Percentiles rank a stretch among this genome's conserved stretches.
Evolutionary conservation across 2,888 invertebrate genomes (phyloP).

Genomic region (Nemoura dubitans): DNA sequence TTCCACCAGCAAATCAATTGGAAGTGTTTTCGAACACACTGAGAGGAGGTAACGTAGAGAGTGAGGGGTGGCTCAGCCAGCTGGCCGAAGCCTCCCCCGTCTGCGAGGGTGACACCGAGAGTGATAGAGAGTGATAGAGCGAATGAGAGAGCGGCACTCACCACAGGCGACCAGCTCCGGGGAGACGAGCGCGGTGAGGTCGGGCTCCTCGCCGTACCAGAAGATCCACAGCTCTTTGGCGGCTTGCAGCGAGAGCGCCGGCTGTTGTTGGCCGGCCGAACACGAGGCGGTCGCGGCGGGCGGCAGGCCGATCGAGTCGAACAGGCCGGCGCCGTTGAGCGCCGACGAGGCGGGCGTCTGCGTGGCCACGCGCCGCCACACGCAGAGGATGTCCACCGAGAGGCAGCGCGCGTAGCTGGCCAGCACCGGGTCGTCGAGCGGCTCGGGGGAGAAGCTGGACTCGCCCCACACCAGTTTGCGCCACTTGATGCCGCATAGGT

Average conservation of each 20-base stretch:
- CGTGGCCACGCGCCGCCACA: conserved; percentile 91
- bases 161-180: conserved; percentile 86
- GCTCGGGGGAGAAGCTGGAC: conserved; percentile 66
- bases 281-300: conserved; percentile 62
- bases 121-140: no score
- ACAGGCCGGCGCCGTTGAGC: conserved; percentile 60
- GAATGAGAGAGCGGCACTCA: conserved; percentile 70
- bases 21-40: no score
- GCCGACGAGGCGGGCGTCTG: conserved; percentile 61
- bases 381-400: conserved; percentile 95
- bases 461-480: conserved; percentile 91
- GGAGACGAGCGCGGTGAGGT: conserved; percentile 83
- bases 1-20: no score
- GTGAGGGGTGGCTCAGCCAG: no score
- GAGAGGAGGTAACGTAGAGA: no score
- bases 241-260: conserved; percentile 83
- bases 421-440: conserved; percentile 89
- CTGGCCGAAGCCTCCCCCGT: no score
- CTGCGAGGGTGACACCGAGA: no score
- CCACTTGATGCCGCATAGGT: conserved; percentile 99
- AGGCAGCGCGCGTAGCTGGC: conserved; percentile 91
- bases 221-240: conserved; percentile 99
- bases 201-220: conserved; percentile 99
- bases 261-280: conserved; percentile 56
- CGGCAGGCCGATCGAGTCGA: conserved; percentile 60